Evolutionary conservation across 2,797 vertebrate genomes (phyloP), one percentile per base, ranked within the genome.

Genomic region (Taeniopygia guttata): DNA sequence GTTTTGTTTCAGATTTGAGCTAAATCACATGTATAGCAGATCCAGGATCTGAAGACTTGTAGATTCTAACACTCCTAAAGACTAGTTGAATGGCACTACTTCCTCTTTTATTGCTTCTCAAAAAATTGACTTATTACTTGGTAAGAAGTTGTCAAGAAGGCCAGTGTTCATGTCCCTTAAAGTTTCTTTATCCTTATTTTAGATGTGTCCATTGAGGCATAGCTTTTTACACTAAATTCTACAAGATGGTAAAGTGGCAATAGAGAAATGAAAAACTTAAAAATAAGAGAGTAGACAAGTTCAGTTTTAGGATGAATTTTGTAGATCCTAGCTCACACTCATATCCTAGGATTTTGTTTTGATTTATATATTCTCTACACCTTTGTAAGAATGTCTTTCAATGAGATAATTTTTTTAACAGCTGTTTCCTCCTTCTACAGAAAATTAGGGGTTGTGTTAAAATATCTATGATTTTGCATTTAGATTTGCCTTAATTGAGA

Each of bases 1-100:
- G 62, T 84, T 89, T 63, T 27, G 23, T 84, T 87, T 93, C 59
- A 95, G 58, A 88, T 84, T 89, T 87, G 68, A 93, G 54, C n/a
- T 86, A 90, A 81, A 38, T 19, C 6, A 38, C 25, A 27, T 27
- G 56, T 2, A 38, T 27, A 27, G 25, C 25, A 38, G 34, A 27
- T 27, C 36, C 16, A 59, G 56, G 34, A 38, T 13, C 25, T 10
- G 25, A 59, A 38, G 25, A 38, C 25, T 19, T 19, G 11, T 9
- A 13, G 34, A 27, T 38, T 19, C 25, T 59, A 25, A 19, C 3
- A 7, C 11, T 18, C 9, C 34, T 59, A 38, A 59, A 59, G 34
- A 38, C 26, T 27, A 13, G 8, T 38, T 27, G 34, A 38, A 38
- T 11, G 19, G 34, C 7, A 38, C 17, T 59, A 27, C 5, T 27